A percentile compares a stretch with the other conserved stretches of the same genome.
These are phyloP conservation scores for Trichechus manatus DNA, from an alignment of 2,113 vertebrate species.

Conservation along the genomic window DNA sequence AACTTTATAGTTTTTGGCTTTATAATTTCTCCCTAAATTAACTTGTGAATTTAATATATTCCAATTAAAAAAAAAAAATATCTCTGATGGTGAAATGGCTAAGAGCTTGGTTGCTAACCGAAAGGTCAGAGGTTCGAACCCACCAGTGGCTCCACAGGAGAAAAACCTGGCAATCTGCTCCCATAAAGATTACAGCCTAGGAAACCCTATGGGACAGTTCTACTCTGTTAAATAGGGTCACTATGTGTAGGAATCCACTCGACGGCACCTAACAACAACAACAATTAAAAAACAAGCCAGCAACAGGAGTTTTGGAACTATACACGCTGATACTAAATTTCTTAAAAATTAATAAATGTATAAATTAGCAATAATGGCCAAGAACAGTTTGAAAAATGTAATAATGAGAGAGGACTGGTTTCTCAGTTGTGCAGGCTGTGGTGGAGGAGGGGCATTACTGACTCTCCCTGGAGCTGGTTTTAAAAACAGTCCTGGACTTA, in stretches of 20 bases:
- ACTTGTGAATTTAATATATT: slow-evolving; percentile 5
- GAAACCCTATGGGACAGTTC: background rate
- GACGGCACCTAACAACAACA: background rate
- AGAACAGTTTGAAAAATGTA: slow-evolving; percentile 24
- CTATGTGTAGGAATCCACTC: background rate
- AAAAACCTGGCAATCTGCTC: background rate
- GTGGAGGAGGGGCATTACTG: background rate
- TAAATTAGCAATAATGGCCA: background rate
- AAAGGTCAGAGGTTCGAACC: background rate
- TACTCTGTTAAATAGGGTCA: background rate
- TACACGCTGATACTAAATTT: background rate
- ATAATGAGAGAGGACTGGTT: background rate
- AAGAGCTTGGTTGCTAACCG: background rate
- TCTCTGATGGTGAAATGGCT: background rate
- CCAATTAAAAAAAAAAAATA: background rate
- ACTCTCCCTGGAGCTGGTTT: background rate
- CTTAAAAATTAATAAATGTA: background rate
- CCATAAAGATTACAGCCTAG: background rate
- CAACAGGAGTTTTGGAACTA: background rate
- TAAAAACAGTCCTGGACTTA: background rate
- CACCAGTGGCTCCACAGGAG: background rate
- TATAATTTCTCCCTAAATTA: slow-evolving; percentile 10
- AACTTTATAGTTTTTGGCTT: no score
- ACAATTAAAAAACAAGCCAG: background rate
- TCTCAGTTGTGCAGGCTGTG: background rate